phyloP scores from a whole-genome alignment of 2,797 vertebrate species.

The Melanotaenia pygmaea region DNA sequence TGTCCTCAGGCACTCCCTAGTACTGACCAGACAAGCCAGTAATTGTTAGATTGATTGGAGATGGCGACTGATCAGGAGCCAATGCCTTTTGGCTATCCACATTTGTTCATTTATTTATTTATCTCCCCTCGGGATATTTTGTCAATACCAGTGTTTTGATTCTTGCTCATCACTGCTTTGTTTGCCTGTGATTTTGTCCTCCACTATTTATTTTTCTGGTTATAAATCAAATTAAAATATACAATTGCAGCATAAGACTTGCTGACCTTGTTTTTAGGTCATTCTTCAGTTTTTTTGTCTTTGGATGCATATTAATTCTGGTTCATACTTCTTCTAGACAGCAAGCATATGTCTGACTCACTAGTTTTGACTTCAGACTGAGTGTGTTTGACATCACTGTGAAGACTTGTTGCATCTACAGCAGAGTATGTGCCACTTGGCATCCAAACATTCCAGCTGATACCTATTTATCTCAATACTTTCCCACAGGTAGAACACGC shows the following conservation, averaged over 20 bases:
- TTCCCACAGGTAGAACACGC: background rate
- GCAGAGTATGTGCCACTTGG: background rate
- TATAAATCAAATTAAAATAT: slow-evolving; percentile 40
- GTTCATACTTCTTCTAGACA: background rate
- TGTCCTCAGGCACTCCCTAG: slow-evolving; percentile 52
- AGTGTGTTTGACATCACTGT: background rate
- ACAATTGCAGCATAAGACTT: slow-evolving; percentile 7
- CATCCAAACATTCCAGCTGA: background rate
- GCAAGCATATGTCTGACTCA: slow-evolving; percentile 1
- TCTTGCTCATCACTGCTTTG: background rate
- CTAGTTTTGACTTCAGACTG: slow-evolving; percentile 5
- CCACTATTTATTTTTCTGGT: slow-evolving; percentile 22
- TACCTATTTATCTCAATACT: background rate
- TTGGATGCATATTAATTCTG: slow-evolving; percentile 1
- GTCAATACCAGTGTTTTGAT: background rate
- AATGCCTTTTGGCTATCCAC: background rate
- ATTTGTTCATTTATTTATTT: slow-evolving; percentile 5
- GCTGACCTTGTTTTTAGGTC: slow-evolving; percentile 1
- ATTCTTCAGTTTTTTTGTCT: background rate
- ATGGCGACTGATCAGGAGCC: slow-evolving; percentile 45
- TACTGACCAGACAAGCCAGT: slow-evolving; percentile 58
- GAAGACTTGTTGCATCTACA: background rate
- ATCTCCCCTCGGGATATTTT: background rate
- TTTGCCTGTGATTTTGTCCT: background rate
- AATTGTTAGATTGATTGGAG: slow-evolving; percentile 57